phyloP scores from a whole-genome alignment of 1,140 invertebrate species.

The Lasaia peninsularis region DNA sequence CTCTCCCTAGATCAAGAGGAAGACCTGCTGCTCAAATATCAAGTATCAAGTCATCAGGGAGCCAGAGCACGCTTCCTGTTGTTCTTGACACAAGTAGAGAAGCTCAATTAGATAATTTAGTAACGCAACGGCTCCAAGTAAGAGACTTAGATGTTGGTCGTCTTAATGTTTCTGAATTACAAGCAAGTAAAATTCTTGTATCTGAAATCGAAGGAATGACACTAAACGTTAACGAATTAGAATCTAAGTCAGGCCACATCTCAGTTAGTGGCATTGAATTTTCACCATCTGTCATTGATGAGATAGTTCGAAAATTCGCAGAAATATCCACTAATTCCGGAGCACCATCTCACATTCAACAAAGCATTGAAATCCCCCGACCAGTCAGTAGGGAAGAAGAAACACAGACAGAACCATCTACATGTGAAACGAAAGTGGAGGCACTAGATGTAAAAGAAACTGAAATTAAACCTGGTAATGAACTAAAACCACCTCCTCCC shows the following conservation, averaged over 20 bases:
- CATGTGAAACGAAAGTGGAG: slow-evolving; percentile 19
- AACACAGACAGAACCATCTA: slow-evolving; percentile 62
- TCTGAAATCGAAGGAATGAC: slow-evolving; percentile 87
- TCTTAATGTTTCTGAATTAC: slow-evolving; percentile 85
- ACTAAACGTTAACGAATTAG: slow-evolving; percentile 83
- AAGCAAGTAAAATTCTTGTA: slow-evolving; percentile 86
- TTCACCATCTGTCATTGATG: slow-evolving; percentile 80
- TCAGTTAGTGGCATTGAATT: slow-evolving; percentile 82
- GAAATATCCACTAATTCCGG: slow-evolving; percentile 55
- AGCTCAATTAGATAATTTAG: slow-evolving; percentile 60
- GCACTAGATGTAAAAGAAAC: neutral
- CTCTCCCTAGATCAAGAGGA: slow-evolving; percentile 51
- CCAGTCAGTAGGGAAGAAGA: slow-evolving; percentile 62
- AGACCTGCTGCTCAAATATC: slow-evolving; percentile 20
- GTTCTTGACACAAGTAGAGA: slow-evolving; percentile 57
- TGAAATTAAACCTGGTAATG: neutral
- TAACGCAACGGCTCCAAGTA: slow-evolving; percentile 81
- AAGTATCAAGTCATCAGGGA: slow-evolving; percentile 9
- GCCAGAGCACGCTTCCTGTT: slow-evolving; percentile 57
- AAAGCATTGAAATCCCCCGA: slow-evolving; percentile 32
- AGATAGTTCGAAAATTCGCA: slow-evolving; percentile 78
- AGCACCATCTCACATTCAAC: slow-evolving; percentile 25
- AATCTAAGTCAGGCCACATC: slow-evolving; percentile 80
- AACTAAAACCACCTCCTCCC: neutral
- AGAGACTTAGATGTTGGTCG: slow-evolving; percentile 87